A percentile compares a stretch with the other conserved stretches of the same genome.
phyloP scores from a whole-genome alignment of 2,113 vertebrate genomes.

The Platanista minor region DNA sequence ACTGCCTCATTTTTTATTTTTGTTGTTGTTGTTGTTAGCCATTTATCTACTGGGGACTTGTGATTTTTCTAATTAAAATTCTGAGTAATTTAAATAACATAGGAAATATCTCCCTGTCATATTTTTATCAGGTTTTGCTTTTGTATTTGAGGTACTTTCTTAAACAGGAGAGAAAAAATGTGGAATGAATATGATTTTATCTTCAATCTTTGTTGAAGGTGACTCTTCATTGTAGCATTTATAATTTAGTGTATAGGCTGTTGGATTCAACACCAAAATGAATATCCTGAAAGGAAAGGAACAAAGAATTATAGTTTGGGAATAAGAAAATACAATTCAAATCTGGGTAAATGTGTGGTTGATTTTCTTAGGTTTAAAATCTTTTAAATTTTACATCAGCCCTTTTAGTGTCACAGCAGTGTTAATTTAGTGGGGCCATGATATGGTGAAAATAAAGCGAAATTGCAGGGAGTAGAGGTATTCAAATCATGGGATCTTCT shows the following conservation, averaged over 20 bases:
- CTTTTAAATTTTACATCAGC: neutral
- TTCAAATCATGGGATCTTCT: neutral
- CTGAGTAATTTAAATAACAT: neutral
- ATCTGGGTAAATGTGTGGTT: neutral
- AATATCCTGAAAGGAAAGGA: neutral
- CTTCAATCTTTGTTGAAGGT: neutral
- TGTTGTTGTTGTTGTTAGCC: neutral
- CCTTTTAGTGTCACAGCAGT: neutral
- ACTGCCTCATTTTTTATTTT: neutral
- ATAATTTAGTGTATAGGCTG: neutral
- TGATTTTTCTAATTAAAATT: slow-evolving; percentile 5
- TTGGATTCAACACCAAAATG: neutral
- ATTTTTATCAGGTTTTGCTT: neutral
- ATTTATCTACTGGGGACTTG: neutral
- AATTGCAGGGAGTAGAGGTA: neutral
- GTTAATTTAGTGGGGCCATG: neutral
- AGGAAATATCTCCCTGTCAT: neutral
- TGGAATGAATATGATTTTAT: neutral
- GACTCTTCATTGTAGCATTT: neutral
- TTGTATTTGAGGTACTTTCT: neutral
- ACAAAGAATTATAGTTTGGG: neutral
- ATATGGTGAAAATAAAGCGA: neutral
- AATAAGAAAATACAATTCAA: neutral
- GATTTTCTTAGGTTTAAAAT: neutral
- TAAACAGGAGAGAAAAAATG: neutral